A percentile compares a stretch with the other conserved stretches of the same genome.
Evolutionary conservation across 2,888 invertebrate genomes (phyloP).

Genomic region (Acleris cristana): DNA sequence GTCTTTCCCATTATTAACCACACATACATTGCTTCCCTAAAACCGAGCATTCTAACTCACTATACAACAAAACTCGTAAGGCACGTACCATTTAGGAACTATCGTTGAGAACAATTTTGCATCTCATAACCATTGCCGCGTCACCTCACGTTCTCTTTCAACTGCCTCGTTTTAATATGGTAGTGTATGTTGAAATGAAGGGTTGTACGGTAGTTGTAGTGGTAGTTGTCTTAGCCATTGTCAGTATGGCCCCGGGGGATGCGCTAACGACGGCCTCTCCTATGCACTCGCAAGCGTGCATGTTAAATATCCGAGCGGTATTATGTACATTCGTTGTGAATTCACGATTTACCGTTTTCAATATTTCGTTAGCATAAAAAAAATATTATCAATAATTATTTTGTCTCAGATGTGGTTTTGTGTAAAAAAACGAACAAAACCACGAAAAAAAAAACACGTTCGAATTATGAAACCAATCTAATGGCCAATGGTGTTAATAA

Average conservation of each 20-base stretch:
- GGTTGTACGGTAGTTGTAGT: neutral
- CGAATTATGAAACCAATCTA: too few relatives aligned
- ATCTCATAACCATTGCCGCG: neutral
- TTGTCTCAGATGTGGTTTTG: too few relatives aligned
- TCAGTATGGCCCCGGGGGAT: slow-evolving; percentile 49
- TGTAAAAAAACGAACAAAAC: neutral
- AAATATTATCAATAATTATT: neutral
- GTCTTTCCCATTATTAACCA: slow-evolving; percentile 24
- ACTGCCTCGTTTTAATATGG: neutral
- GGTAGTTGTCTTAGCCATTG: slow-evolving; percentile 18
- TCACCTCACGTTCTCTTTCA: neutral
- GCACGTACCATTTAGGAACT: neutral
- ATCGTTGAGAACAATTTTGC: neutral
- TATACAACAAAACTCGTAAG: slow-evolving; percentile 1
- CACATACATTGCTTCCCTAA: slow-evolving; percentile 5
- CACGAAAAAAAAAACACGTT: too few relatives aligned
- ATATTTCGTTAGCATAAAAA: neutral
- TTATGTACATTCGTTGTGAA: slow-evolving; percentile 27
- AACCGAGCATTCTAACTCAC: neutral
- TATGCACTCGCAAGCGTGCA: slow-evolving; percentile 48
- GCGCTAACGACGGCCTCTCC: slow-evolving; percentile 58
- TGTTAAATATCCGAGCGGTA: slow-evolving; percentile 45
- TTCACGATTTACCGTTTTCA: neutral
- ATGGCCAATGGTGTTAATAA: too few relatives aligned
- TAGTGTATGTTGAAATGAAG: slow-evolving; percentile 3